phyloP scores from a whole-genome alignment of 2,113 vertebrate genomes.

The Rhinolophus ferrumequinum region DNA sequence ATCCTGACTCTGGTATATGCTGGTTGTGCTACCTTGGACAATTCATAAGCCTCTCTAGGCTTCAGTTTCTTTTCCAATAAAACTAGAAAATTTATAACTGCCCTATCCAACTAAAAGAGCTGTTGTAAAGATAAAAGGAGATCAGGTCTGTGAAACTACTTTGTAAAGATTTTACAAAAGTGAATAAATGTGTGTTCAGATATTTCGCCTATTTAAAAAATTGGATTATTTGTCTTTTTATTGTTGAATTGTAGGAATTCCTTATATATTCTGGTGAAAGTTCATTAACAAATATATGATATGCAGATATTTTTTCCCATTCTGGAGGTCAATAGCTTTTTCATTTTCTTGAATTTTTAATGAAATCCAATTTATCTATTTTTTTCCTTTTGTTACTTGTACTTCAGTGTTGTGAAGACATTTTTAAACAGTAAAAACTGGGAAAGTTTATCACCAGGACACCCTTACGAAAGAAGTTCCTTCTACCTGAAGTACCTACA shows the following conservation, averaged over 20 bases:
- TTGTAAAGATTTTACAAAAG: slow-evolving; percentile 58
- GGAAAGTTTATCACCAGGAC: not conserved
- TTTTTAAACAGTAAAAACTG: slow-evolving; percentile 29
- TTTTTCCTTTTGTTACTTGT: slow-evolving; percentile 34
- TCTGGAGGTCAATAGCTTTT: not conserved
- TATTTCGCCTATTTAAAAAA: not conserved
- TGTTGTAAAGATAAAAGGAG: not conserved
- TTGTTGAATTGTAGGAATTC: not conserved
- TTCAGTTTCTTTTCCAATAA: slow-evolving; percentile 24
- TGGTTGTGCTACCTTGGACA: slow-evolving; percentile 20
- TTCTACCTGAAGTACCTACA: slow-evolving; percentile 1
- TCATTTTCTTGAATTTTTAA: not conserved
- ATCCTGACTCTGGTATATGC: not conserved
- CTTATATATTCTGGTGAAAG: not conserved
- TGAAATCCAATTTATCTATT: slow-evolving; percentile 1
- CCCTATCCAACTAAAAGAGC: not conserved
- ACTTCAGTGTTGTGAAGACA: not conserved
- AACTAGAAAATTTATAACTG: slow-evolving; percentile 18
- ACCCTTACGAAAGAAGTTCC: slow-evolving; percentile 1
- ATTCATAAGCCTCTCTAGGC: slow-evolving; percentile 14
- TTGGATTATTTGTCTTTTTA: not conserved
- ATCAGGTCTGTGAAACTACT: slow-evolving; percentile 41
- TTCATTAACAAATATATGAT: not conserved
- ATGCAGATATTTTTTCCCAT: slow-evolving; percentile 17
- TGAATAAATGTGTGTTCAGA: not conserved